These are phyloP conservation scores for Perca schrenkii DNA, from an alignment of 2,113 vertebrate species.

Conservation along the genomic window DNA sequence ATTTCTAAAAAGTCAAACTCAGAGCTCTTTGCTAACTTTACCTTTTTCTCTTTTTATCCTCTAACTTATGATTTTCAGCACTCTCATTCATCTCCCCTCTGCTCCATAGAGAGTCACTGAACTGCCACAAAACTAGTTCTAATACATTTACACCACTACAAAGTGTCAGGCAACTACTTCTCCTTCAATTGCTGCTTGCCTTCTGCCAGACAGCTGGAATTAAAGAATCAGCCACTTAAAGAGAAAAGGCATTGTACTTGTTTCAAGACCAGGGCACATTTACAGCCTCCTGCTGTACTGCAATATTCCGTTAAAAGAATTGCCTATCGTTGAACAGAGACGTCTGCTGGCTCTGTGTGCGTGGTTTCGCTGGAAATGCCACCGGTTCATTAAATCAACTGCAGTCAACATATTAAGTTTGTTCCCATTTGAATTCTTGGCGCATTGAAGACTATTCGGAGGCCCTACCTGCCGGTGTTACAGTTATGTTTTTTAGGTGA, in stretches of 20 bases:
- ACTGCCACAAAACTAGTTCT: conserved; percentile 50
- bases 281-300: conserved; percentile 53
- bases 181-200: conserved; percentile 58
- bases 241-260: conserved; percentile 61
- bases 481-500: conserved; percentile 83
- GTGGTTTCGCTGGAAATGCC: conserved; percentile 76
- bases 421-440: conserved; percentile 73
- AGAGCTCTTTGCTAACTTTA: conserved; percentile 31
- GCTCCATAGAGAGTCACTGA: conserved; percentile 50
- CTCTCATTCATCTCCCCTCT: conserved; percentile 39
- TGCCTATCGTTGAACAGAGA: conserved; percentile 70
- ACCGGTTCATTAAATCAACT: conserved; percentile 81
- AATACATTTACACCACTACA: conserved; percentile 63
- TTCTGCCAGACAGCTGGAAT: conserved; percentile 64
- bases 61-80: conserved; percentile 44
- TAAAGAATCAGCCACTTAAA: conserved; percentile 72
- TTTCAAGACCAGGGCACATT: conserved; percentile 66
- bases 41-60: conserved; percentile 36
- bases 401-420: conserved; percentile 78
- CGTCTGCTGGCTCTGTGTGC: conserved; percentile 58
- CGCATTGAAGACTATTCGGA: conserved; percentile 45
- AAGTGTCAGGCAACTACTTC: conserved; percentile 63
- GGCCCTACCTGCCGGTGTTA: conserved; percentile 58
- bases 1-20: conserved; percentile 52
- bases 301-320: conserved; percentile 71